Evolutionary conservation across 2,888 invertebrate species (phyloP).

Genomic region (Bembecia ichneumoniformis): DNA sequence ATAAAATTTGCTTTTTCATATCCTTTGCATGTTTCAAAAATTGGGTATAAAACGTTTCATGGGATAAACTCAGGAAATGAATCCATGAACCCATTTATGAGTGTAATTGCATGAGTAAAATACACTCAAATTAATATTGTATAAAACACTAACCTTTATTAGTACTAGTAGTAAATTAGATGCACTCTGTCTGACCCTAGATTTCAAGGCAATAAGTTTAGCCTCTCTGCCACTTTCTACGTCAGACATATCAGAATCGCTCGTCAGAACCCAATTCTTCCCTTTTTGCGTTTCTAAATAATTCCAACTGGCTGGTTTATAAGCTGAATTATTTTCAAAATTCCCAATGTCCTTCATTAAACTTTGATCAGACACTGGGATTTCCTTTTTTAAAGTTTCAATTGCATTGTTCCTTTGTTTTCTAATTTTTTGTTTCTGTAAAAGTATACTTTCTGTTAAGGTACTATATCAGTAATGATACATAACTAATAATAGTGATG

Average conservation of each 20-base stretch:
- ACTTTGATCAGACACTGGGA: constrained; percentile 55
- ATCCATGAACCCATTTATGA: no score
- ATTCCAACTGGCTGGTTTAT: constrained; percentile 48
- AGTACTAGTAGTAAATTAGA: constrained; percentile 73
- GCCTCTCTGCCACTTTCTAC: constrained; percentile 68
- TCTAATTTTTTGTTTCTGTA: constrained; percentile 62
- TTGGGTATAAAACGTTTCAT: no score
- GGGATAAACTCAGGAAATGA: no score
- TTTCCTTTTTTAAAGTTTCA: constrained; percentile 58
- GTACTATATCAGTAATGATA: no score
- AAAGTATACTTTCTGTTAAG: constrained; percentile 4
- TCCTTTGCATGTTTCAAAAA: no score
- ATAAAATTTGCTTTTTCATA: no score
- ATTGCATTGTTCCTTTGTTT: constrained; percentile 62
- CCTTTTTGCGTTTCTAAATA: constrained; percentile 43
- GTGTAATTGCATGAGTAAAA: no score
- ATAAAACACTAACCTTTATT: constrained; percentile 55
- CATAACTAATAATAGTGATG: no score
- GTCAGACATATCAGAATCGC: constrained; percentile 80
- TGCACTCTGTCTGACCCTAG: constrained; percentile 78
- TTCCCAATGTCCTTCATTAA: constrained; percentile 54
- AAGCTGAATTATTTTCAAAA: constrained; percentile 49
- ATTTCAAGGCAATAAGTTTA: constrained; percentile 61
- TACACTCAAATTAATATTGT: no score
- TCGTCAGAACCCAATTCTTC: constrained; percentile 61